Evolutionary conservation across 2,888 invertebrate species (phyloP).

Genomic region (Polietes domitor): DNA sequence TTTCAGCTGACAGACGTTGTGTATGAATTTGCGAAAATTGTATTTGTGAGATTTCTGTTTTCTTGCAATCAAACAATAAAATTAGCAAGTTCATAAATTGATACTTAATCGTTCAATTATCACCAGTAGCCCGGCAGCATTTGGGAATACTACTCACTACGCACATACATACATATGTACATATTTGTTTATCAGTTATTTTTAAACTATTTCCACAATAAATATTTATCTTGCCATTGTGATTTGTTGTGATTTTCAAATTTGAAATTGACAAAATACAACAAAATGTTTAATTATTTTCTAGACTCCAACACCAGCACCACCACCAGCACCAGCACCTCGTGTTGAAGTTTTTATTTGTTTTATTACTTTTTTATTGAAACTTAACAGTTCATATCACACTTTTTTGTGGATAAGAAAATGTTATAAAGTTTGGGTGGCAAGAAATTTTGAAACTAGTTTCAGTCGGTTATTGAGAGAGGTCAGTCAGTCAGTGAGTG

Average conservation of each 20-base stretch:
- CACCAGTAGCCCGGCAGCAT: conserved; percentile 4
- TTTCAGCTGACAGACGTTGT: too few species aligned
- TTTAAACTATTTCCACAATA: conserved; percentile 19
- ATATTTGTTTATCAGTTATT: conserved; percentile 11
- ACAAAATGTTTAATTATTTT: conserved; percentile 1
- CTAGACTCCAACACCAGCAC: background rate
- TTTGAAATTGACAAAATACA: background rate
- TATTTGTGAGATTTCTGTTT: conserved; percentile 13
- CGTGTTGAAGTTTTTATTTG: background rate
- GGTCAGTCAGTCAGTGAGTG: conserved; percentile 73
- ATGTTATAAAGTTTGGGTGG: conserved; percentile 60
- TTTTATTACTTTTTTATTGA: conserved; percentile 26
- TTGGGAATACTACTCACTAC: too few species aligned
- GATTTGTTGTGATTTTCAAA: background rate
- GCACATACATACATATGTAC: background rate
- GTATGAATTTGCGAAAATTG: too few species aligned
- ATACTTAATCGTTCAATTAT: conserved; percentile 58
- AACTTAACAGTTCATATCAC: conserved; percentile 37
- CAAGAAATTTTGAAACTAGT: conserved; percentile 73
- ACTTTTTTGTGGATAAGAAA: conserved; percentile 48
- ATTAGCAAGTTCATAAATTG: conserved; percentile 57
- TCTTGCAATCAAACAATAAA: conserved; percentile 49
- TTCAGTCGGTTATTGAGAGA: conserved; percentile 77
- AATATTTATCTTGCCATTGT: conserved; percentile 26
- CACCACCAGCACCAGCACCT: too few species aligned